phyloP scores from a whole-genome alignment of 2,113 vertebrate species.

The Ceyx cyanopectus region DNA sequence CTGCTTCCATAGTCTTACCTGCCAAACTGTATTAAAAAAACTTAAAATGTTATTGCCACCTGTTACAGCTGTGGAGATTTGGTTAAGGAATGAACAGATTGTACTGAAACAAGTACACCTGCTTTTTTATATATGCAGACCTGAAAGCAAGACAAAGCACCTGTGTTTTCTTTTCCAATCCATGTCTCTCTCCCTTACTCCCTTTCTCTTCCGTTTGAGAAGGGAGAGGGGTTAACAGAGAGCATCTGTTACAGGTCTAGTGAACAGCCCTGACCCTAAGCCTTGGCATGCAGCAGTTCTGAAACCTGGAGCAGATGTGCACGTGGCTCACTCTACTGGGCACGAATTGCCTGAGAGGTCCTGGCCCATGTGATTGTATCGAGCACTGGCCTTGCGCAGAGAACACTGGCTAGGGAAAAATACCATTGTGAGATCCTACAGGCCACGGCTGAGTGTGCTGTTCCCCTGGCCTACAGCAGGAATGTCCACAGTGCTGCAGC shows the following conservation, averaged over 20 bases:
- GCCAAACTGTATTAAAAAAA: constrained; percentile 25
- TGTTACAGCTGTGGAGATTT: neutral
- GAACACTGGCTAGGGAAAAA: neutral
- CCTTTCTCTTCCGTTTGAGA: no score
- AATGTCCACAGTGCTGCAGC: neutral
- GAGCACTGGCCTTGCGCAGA: neutral
- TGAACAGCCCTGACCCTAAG: no score
- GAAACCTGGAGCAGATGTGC: neutral
- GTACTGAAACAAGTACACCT: neutral
- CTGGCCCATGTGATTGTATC: neutral
- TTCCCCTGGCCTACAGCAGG: neutral
- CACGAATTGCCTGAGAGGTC: neutral
- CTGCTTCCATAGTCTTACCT: neutral
- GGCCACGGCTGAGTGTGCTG: neutral
- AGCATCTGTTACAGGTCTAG: no score
- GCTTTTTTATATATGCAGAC: neutral
- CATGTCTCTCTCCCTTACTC: no score
- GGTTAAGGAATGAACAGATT: neutral
- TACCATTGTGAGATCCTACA: neutral
- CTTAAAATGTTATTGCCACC: neutral
- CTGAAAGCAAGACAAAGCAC: neutral
- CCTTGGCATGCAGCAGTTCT: neutral
- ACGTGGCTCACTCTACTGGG: neutral
- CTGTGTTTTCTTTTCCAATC: no score
- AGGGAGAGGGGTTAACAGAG: no score